A percentile compares a stretch with the other conserved stretches of the same genome.
Conservation (phyloP, 2,113 vertebrate species). For the Alethe castanea region DNA sequence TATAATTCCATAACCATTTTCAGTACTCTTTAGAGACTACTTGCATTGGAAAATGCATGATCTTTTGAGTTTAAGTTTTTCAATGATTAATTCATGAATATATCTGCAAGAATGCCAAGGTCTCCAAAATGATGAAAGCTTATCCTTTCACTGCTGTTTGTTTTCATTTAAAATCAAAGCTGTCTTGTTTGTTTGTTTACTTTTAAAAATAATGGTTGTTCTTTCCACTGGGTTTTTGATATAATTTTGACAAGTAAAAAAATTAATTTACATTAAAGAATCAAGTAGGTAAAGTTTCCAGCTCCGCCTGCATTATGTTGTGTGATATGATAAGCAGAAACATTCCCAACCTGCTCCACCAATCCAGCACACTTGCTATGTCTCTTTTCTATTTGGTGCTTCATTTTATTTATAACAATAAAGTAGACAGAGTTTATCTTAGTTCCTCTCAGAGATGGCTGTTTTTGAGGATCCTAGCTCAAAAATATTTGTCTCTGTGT, state of each 20-base stretch:
- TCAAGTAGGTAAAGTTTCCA: conserved; percentile 42
- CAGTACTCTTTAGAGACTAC: conserved; percentile 33
- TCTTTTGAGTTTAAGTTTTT: conserved; percentile 66
- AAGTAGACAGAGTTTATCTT: background rate
- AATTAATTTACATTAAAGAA: conserved; percentile 71
- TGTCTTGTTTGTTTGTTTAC: conserved; percentile 62
- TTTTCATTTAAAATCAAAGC: conserved; percentile 74
- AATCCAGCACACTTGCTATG: background rate
- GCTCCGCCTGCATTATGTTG: background rate
- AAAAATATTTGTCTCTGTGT: background rate
- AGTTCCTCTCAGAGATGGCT: background rate
- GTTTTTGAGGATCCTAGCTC: background rate
- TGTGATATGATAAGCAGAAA: background rate
- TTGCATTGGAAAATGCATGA: conserved; percentile 52
- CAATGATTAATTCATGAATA: conserved; percentile 78
- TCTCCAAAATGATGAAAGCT: conserved; percentile 68
- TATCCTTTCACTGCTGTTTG: conserved; percentile 11
- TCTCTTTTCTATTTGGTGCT: background rate
- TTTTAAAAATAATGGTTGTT: background rate
- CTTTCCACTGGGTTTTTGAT: conserved; percentile 59
- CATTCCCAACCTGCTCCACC: background rate
- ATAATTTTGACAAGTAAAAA: conserved; percentile 73
- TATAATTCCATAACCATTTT: conserved; percentile 47
- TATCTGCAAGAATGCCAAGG: conserved; percentile 60
- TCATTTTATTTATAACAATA: background rate